Base-by-base conservation (phyloP, 2,888 invertebrate genomes). In the Rotaria socialis region DNA sequence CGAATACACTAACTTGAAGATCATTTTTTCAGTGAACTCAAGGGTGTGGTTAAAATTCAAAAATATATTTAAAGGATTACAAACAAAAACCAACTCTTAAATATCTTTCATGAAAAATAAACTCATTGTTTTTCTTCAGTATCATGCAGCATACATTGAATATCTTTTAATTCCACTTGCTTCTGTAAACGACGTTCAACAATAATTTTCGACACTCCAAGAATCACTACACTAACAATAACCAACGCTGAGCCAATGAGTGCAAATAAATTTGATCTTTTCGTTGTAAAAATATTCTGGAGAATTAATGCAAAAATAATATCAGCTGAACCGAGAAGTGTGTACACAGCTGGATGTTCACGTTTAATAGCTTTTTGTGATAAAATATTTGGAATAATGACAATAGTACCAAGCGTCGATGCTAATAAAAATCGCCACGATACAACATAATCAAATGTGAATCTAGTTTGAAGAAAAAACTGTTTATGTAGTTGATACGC, bases 291-390 rank as follows among this genome's bases (percentile, higher is more conserved):
- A 43, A 80, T 47, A 80, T 80, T 80, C 47, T 80, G 80, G 11
- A 80, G 80, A 11, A 80, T 80, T 14, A 80, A n/a, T n/a, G 80
- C 24, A 47, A 47, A 80, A 10, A 80, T 80, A 8, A 80, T 80
- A 80, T 80, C 80, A 22, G 47, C n/a, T 10, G 47, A 47, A 47
- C 24, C 2, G 14, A 80, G 80, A 80, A 80, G 43, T 24, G 47
- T 24, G 47, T 2, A 80, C 24, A 80, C 5, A 22, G 80, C 22
- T n/a, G 80, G 80, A 80, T 80, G 22, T 47, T 80, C 80, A 24
- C 47, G 80, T 80, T 80, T 80, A 1, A 47, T 80, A 10, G 80
- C 80, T 80, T 80, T 80, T 80, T 80, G 80, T 47, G n/a, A 4
- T 47, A 80, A n/a, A 19, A 47, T 24, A 47, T 24, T n/a, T 14